Evolutionary conservation across 2,797 vertebrate genomes (phyloP), one percentile per base, ranked within the genome.

Genomic region (Microctenopoma stevenorrisi): DNA sequence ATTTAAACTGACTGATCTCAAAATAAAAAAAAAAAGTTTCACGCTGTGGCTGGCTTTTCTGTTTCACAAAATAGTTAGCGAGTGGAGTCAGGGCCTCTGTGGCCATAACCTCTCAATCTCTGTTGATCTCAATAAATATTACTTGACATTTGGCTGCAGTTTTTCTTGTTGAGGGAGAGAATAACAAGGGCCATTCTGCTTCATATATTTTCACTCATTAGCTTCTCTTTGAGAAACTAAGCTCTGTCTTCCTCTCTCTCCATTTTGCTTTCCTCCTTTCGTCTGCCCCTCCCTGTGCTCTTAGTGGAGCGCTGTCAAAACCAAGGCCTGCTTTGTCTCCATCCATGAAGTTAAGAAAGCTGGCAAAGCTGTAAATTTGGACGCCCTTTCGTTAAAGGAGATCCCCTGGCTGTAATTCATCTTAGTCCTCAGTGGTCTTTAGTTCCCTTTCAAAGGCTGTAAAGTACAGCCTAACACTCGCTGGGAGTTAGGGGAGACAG

Each of bases 181-280:
- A 91, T 90, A 92, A 93, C 91, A 92, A 91, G 85, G 84, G 84
- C 79, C 84, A 89, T 87, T 92, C 88, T 85, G 91, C 90, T 91
- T 89, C 88, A 78, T 91, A 89, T 88, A 91, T 88, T 91, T 89
- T 90, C 80, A 92, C 86, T 92, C 89, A 93, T 94, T 92, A 90
- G 74, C 71, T 89, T 85, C 72, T 81, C 79, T 90, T 90, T 89
- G 86, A 91, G 83, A 79, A 81, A 64, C 64, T 86, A 88, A 89
- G 78, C 77, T 68, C 71, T 40, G 44, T 79, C 83, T 85, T 84
- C 74, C 77, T 79, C 79, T 83, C 81, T 72, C 54, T 73, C 57
- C 68, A 52, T 68, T 72, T 78, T 77, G 56, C 68, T 69, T 61
- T 74, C 37, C 43, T 56, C 73, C 67, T 64, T 52, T 55, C 56